These are phyloP conservation scores for Bombyx huttoni DNA, from an alignment of 2,888 invertebrate species.

Conservation along the genomic window DNA sequence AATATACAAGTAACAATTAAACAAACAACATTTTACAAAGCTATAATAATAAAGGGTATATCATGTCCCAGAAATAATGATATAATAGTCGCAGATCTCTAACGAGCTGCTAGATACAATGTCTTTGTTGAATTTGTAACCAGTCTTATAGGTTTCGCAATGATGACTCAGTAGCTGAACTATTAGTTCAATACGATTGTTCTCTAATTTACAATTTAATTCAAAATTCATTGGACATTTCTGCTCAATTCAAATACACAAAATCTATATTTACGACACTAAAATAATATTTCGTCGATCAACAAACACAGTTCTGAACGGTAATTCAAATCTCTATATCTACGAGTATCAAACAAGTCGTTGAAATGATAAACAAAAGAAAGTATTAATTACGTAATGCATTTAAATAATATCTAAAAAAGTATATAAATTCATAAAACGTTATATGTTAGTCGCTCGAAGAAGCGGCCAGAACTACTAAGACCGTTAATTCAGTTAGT, in stretches of 20 bases:
- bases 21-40: no score
- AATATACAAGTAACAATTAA: no score
- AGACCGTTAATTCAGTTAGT: slow-evolving; percentile 18
- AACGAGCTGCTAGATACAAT: slow-evolving; percentile 16
- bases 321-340: no score
- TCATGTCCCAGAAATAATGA: slow-evolving; percentile 34
- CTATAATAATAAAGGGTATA: slow-evolving; percentile 9
- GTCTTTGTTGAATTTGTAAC: slow-evolving; percentile 21
- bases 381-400: no score
- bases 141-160: slow-evolving; percentile 29
- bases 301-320: no score
- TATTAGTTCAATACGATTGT: neutral
- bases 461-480: neutral
- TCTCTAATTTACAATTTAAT: neutral
- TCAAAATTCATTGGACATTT: neutral
- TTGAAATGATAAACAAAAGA: no score
- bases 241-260: neutral
- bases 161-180: slow-evolving; percentile 35
- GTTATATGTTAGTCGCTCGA: no score
- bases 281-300: no score
- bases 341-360: no score
- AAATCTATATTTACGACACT: no score
- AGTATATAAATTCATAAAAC: no score
- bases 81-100: slow-evolving; percentile 35
- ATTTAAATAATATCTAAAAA: no score